Conservation (phyloP, 2,888 invertebrate genomes). For the Synergus itoensis region DNA sequence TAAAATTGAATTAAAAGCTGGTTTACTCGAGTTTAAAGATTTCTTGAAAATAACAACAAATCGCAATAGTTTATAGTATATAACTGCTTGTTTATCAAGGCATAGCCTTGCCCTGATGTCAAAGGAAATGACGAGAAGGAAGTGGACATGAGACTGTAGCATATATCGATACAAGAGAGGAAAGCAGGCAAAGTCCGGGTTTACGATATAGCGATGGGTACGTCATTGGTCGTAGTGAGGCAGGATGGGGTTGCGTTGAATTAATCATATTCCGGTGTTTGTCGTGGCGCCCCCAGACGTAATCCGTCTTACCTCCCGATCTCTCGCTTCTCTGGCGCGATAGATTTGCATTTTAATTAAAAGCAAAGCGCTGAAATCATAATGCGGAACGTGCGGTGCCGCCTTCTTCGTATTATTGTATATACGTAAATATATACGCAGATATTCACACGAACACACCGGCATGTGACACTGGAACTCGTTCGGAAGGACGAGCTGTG, state of each 20-base stretch:
- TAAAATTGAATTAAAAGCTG: no score
- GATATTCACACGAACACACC: conserved; percentile 37
- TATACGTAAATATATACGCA: conserved; percentile 47
- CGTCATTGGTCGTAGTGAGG: conserved; percentile 61
- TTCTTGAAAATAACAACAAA: no score
- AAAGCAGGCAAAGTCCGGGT: conserved; percentile 49
- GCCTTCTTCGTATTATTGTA: conserved; percentile 62
- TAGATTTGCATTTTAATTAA: conserved; percentile 83
- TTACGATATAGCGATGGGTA: conserved; percentile 54
- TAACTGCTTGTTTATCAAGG: not conserved
- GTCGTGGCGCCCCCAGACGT: conserved; percentile 76
- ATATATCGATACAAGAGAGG: conserved; percentile 45
- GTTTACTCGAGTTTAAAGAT: no score
- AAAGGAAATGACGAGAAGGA: not conserved
- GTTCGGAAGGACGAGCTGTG: not conserved
- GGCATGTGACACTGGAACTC: conserved; percentile 11
- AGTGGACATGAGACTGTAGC: conserved; percentile 18
- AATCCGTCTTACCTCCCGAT: conserved; percentile 78
- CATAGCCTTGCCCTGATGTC: not conserved
- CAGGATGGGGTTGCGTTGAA: conserved; percentile 75
- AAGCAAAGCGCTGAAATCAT: conserved; percentile 83
- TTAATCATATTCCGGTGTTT: conserved; percentile 78
- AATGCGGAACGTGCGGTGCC: conserved; percentile 79
- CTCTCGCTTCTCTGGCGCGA: conserved; percentile 67
- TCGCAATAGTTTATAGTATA: no score